Evolutionary conservation across 2,888 invertebrate species (phyloP), one percentile per base, ranked within the genome.

Genomic region (Lithosia quadra): DNA sequence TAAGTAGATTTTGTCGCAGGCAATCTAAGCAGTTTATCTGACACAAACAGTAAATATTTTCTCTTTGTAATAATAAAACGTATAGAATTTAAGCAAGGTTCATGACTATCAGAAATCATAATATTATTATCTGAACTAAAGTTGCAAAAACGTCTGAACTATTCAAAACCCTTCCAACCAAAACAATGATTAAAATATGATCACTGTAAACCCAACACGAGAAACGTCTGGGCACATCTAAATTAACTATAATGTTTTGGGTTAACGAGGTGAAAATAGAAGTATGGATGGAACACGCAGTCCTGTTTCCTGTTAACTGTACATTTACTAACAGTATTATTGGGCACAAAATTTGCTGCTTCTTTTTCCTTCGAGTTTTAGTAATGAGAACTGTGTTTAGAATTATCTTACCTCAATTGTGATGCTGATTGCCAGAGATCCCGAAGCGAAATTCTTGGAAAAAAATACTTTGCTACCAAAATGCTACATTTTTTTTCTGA

Each of bases 231-330:
- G 67, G 76, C 69, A 76, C 73, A 76, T 79, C 80, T 77, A 76
- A 83, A 83, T 84, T 82, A 79, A 81, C 78, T 75, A 80, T 83
- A 82, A 82, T 74, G 78, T 80, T 81, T 79, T 74, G 75, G 76
- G 77, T 71, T 78, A 80, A 85, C 73, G 72, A 81, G 76, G 83
- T 74, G 81, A 78, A 84, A 85, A 84, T 69, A 72, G 68, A 39
- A 72, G 64, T 49, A 62, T 63, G 58, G 67, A 58, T 57, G 69
- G 59, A 69, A 63, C 83, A 78, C 75, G 76, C 73, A 33, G 73
- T 58, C 70, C 21, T 49, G 66, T 75, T 78, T 78, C 71, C 72
- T 72, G 69, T 73, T 67, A 67, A 56, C 53, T 65, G 55, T 57
- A 57, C 60, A 68, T 71, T 72, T 63, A 67, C 63, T 39, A 43